Evolutionary conservation across 2,113 vertebrate species (phyloP).

Genomic region (Cheilinus undulatus): DNA sequence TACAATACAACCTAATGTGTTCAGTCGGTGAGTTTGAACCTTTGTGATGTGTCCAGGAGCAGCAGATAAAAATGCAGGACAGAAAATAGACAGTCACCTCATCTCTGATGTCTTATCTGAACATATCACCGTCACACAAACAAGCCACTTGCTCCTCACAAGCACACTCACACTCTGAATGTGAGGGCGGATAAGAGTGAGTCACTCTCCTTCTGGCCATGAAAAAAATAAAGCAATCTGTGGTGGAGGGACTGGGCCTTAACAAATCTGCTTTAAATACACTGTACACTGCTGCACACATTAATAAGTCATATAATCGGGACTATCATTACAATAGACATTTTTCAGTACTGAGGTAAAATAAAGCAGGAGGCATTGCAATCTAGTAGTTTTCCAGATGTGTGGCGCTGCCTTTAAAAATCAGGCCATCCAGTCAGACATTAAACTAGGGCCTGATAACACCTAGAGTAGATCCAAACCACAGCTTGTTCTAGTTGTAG

Average conservation of each 20-base stretch:
- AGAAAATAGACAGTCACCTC: conserved; percentile 61
- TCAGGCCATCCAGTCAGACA: background rate
- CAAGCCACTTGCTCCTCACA: conserved; percentile 40
- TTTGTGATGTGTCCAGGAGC: conserved; percentile 32
- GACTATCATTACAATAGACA: background rate
- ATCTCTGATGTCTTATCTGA: conserved; percentile 71
- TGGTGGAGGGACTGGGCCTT: conserved; percentile 29
- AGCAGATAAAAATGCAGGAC: conserved; percentile 49
- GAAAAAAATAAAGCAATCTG: conserved; percentile 46
- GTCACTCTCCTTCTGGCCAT: conserved; percentile 73
- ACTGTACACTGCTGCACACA: background rate
- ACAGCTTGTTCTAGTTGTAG: background rate
- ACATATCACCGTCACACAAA: conserved; percentile 68
- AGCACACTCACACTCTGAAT: conserved; percentile 49
- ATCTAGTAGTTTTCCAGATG: background rate
- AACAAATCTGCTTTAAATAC: conserved; percentile 29
- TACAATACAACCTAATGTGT: background rate
- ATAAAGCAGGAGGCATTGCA: background rate
- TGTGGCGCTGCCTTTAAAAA: background rate
- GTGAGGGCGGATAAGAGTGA: conserved; percentile 68
- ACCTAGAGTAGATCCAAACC: background rate
- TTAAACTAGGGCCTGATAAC: background rate
- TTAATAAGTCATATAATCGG: background rate
- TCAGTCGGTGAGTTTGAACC: conserved; percentile 28
- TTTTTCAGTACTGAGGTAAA: background rate